phyloP scores from a whole-genome alignment of 2,888 invertebrate species.

The Drosophila macrospina region DNA sequence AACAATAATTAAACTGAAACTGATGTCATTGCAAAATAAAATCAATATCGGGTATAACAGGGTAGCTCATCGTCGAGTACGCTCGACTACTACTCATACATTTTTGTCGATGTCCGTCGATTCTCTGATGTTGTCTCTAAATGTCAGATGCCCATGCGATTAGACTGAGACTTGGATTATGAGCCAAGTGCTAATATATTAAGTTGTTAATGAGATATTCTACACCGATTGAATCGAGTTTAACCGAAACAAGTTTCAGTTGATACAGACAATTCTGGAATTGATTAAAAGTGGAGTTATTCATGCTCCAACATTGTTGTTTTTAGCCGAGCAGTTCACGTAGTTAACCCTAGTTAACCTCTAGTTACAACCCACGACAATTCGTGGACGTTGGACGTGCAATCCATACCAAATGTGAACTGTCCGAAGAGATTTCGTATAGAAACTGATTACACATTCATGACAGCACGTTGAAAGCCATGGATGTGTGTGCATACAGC shows the following conservation, averaged over 20 bases:
- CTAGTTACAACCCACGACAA: slow-evolving; percentile 38
- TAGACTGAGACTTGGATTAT: slow-evolving; percentile 23
- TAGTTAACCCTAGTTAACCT: slow-evolving; percentile 58
- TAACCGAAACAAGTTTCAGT: slow-evolving; percentile 17
- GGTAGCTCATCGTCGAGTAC: background rate
- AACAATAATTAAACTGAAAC: background rate
- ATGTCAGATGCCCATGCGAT: slow-evolving; percentile 56
- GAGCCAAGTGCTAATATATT: slow-evolving; percentile 22
- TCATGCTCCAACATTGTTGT: slow-evolving; percentile 2
- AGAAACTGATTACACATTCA: slow-evolving; percentile 57
- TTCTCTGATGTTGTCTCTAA: slow-evolving; percentile 29
- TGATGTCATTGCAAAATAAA: no score
- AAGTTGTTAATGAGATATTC: slow-evolving; percentile 13
- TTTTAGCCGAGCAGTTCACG: slow-evolving; percentile 14
- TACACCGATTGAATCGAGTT: slow-evolving; percentile 2
- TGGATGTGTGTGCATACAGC: slow-evolving; percentile 28
- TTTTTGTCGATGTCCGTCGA: slow-evolving; percentile 1
- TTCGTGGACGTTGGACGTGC: slow-evolving; percentile 60
- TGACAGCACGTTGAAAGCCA: slow-evolving; percentile 25
- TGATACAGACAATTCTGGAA: background rate
- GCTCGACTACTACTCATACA: no score
- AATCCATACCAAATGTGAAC: slow-evolving; percentile 45
- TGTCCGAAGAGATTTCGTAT: slow-evolving; percentile 33
- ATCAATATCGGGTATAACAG: no score
- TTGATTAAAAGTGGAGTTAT: slow-evolving; percentile 15